Conservation (phyloP, 2,888 invertebrate genomes). For the Liodrosophila aerea region DNA sequence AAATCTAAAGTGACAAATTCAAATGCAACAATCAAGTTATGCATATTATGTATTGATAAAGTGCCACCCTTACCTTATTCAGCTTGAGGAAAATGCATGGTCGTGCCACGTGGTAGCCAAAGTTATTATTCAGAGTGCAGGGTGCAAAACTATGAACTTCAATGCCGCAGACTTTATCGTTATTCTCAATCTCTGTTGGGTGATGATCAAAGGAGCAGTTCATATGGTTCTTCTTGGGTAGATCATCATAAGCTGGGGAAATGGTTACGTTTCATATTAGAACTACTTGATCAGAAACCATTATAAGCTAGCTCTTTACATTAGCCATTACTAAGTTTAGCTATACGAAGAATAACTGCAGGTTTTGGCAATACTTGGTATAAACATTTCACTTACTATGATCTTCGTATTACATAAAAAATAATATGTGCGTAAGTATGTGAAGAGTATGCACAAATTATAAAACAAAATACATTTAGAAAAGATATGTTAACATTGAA, state of each 20-base stretch:
- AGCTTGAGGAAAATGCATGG: conserved; percentile 98
- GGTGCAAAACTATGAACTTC: conserved; percentile 88
- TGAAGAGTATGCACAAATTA: conserved; percentile 26
- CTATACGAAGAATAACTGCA: conserved; percentile 20
- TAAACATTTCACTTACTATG: conserved; percentile 61
- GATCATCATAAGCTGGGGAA: conserved; percentile 80
- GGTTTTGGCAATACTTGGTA: no score
- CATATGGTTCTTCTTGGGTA: conserved; percentile 85
- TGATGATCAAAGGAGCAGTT: conserved; percentile 86
- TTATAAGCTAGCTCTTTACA: no score
- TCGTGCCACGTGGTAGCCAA: conserved; percentile 92
- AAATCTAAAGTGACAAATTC: conserved; percentile 87
- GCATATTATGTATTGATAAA: neutral
- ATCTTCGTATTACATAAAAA: conserved; percentile 48
- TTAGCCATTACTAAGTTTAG: conserved; percentile 13
- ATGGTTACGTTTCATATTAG: neutral
- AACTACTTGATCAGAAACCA: no score
- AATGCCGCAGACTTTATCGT: conserved; percentile 91
- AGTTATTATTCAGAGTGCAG: conserved; percentile 90
- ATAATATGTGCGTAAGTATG: conserved; percentile 17
- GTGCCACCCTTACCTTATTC: conserved; percentile 89
- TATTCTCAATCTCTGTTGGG: conserved; percentile 81
- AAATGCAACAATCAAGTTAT: no score
- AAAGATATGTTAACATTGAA: neutral
- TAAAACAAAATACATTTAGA: conserved; percentile 3